Evolutionary conservation across 92 coral and sea anemone species (phyloP), one percentile per base, ranked within the genome.

Genomic region (Heliopora coerulea): DNA sequence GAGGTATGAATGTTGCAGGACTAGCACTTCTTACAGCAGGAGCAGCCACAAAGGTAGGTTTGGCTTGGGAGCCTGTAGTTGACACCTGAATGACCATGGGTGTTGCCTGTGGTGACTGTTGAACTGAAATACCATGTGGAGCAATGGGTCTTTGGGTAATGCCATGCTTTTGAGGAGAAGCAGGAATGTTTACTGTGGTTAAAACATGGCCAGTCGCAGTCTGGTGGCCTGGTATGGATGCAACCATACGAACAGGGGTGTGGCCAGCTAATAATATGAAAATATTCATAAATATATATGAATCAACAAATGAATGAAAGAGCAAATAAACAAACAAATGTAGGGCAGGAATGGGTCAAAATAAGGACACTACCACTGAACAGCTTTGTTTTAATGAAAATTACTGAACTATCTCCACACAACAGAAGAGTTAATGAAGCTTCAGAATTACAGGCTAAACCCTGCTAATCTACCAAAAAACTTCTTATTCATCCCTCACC

Each of bases 81-180:
- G 62, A 49, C 3, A 70, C 77, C 62, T 70, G 77, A 41, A 70
- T 70, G 4, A 70, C 77, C 50, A 70, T 33, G 8, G 62, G 77
- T 1, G 77, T 54, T 14, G 63, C 77, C 54, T 70, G 77, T 0
- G 49, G 42, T 52, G 77, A 5, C 21, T 70, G 77, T 31, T 70
- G 77, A 15, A 70, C 58, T 15, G 77, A 56, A 21, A 70, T 70
- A 28, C 77, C 77, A 70, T 70, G 77, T 14, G 77, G 77, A 27
- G 77, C 77, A 26, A 70, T 70, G 17, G 77, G 63, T 70, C 77
- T 30, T 32, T 70, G 77, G 8, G 48, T 44, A 25, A 70, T 70
- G 26, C 63, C n/a, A 54, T 70, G 77, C 35, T 70, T 70, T 63
- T 70, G 77, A 2, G 74, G 74, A 23, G 61, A 56, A 13, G 9